Percentiles rank a stretch among this genome's conserved stretches.
These are phyloP conservation scores for Zonitis immaculata DNA, from an alignment of 2,888 invertebrate genomes.

Conservation along the genomic window DNA sequence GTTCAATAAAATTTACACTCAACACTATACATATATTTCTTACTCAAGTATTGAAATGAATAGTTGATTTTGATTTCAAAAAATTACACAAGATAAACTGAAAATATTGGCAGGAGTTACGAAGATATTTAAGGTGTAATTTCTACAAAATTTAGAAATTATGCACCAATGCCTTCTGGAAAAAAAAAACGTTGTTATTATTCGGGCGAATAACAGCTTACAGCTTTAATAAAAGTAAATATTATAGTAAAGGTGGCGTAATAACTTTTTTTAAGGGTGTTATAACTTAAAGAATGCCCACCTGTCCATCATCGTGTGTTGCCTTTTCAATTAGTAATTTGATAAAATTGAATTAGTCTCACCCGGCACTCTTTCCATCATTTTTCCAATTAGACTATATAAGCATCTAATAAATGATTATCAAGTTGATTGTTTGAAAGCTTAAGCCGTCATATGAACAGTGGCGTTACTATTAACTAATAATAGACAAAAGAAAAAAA, in stretches of 20 bases:
- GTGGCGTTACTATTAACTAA: background rate
- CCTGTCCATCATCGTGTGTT: constrained; percentile 5
- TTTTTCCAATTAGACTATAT: background rate
- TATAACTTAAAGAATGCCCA: background rate
- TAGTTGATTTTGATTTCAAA: no score
- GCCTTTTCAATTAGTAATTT: constrained; percentile 16
- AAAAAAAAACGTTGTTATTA: background rate
- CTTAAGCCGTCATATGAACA: background rate
- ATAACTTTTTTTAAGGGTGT: background rate
- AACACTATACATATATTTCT: no score
- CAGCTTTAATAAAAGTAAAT: background rate
- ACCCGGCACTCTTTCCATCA: background rate
- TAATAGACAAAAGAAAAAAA: no score
- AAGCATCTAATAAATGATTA: background rate
- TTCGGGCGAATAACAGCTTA: no score
- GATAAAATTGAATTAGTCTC: constrained; percentile 11
- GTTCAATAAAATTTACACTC: no score
- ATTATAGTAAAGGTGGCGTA: background rate
- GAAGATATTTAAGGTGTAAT: no score
- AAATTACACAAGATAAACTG: no score
- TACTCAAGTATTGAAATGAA: no score
- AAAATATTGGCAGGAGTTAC: no score
- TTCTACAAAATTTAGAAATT: no score
- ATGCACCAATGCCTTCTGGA: no score
- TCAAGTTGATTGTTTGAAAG: background rate